Percentiles rank a stretch among this genome's conserved stretches.
phyloP scores from a whole-genome alignment of 53 echinoderm and acorn worm genomes.

The Hippasteria phrygiana region DNA sequence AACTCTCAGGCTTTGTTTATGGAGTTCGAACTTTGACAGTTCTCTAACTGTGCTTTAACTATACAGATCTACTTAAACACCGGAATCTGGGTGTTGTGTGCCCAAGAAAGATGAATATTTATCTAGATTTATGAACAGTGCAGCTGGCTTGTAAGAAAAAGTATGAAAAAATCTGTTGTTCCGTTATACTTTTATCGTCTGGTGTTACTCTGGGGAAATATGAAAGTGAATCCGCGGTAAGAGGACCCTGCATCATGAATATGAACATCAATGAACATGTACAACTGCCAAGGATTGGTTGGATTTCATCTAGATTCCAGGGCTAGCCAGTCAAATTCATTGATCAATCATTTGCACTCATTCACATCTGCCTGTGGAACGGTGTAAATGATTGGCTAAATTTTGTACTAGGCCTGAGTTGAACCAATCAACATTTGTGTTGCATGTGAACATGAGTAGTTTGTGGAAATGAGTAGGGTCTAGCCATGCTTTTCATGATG shows the following conservation, averaged over 20 bases:
- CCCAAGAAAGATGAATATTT: too few relatives aligned
- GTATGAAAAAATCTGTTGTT: constrained; percentile 9
- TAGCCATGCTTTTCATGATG: constrained; percentile 27
- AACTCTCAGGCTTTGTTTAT: too few relatives aligned
- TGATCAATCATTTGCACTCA: not conserved
- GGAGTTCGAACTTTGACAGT: too few relatives aligned
- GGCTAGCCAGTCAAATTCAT: not conserved
- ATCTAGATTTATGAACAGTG: constrained; percentile 1
- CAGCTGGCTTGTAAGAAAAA: constrained; percentile 40
- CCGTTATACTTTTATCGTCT: constrained; percentile 25
- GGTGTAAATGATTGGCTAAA: not conserved
- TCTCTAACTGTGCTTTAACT: too few relatives aligned
- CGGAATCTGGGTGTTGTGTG: too few relatives aligned
- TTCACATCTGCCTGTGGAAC: not conserved
- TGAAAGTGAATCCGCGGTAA: constrained; percentile 18
- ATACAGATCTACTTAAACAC: too few relatives aligned
- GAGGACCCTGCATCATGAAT: not conserved
- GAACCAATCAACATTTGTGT: constrained; percentile 24
- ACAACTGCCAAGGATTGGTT: constrained; percentile 23
- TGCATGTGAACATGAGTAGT: not conserved
- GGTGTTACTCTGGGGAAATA: constrained; percentile 32
- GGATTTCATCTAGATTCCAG: not conserved
- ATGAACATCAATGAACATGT: not conserved
- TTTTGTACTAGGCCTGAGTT: too few relatives aligned
- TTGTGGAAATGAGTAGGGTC: constrained; percentile 16